phyloP scores from a whole-genome alignment of 2,113 vertebrate species.

The Dermatemys mawii region DNA sequence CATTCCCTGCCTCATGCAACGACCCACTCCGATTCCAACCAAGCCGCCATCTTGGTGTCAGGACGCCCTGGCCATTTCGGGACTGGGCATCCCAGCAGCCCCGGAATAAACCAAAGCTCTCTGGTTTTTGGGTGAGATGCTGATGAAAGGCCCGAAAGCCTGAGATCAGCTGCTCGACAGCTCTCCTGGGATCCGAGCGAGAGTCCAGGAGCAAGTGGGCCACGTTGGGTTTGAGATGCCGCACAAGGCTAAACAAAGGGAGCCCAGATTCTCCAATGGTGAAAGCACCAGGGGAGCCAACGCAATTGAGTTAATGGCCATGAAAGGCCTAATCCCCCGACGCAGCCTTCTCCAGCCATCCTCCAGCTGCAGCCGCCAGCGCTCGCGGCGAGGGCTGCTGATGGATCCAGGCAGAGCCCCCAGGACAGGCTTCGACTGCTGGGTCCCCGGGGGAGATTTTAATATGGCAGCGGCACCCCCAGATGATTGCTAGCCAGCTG shows the following conservation, averaged over 20 bases:
- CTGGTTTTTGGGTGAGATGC: neutral
- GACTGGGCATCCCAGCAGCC: neutral
- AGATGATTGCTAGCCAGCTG: neutral
- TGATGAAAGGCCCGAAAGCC: neutral
- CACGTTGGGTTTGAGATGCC: too few relatives aligned
- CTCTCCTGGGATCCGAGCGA: neutral
- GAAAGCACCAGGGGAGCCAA: fast-evolving
- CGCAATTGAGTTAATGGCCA: too few relatives aligned
- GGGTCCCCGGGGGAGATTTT: neutral
- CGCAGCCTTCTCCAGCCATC: too few relatives aligned
- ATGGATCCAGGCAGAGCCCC: neutral
- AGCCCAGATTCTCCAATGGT: too few relatives aligned
- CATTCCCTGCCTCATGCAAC: neutral
- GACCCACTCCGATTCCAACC: neutral
- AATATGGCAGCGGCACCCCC: neutral
- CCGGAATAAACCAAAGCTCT: neutral
- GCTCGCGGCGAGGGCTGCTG: fast-evolving
- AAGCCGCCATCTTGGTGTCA: neutral
- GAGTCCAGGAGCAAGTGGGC: too few relatives aligned
- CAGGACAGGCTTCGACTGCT: too few relatives aligned
- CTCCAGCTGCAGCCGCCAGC: fast-evolving
- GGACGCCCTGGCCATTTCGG: neutral
- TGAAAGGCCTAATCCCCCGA: too few relatives aligned
- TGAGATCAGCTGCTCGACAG: neutral
- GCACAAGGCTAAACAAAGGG: too few relatives aligned